Base-by-base conservation (phyloP, 1,140 invertebrate genomes). In the Brachionus plicatilis region DNA sequence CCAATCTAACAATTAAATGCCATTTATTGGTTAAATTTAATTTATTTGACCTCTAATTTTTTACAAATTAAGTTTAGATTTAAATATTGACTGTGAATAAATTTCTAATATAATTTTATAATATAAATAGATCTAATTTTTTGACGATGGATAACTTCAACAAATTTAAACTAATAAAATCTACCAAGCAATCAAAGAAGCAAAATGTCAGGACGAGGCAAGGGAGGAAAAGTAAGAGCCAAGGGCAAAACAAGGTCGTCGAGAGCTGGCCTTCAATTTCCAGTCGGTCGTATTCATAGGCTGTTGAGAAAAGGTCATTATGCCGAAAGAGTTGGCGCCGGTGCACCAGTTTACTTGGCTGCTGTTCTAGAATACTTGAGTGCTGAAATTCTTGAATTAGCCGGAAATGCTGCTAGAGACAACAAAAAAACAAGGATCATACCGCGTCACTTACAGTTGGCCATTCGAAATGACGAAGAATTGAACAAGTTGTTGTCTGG, bases 321-420 rank as follows among this genome's bases (percentile, higher is more conserved):
- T 87, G 93, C 93, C 3, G 92, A 94, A 86, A 91, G 93, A 17
- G 91, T 47, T 47, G 45, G 45, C 12, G 45, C 45, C 14, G 45
- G 45, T 47, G 45, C 45, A 9, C 45, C 45, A 47, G 45, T 47
- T 3, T 47, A 47, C 45, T 47, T 47, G 45, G 45, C 45, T 47
- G 45, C 45, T 14, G 45, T 47, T 12, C 45, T 47, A 11, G 45
- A 47, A 14, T 47, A 47, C 45, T 47, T 47, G 5, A 47, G 45
- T 47, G 45, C 45, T 11, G 45, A 47, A 4, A 47, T 47, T 47
- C 45, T 47, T 0, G 45, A 47, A 85, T 88, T 91, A 88, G 93
- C 94, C 27, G 93, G 93, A 3, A 94, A 95, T 86, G 93, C 93
- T n/a, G 94, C 94, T 0, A 86, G 91, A 56, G 91, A 92, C 88